phyloP scores from a whole-genome alignment of 2,797 vertebrate genomes.

The Enteromius radiatus region DNA sequence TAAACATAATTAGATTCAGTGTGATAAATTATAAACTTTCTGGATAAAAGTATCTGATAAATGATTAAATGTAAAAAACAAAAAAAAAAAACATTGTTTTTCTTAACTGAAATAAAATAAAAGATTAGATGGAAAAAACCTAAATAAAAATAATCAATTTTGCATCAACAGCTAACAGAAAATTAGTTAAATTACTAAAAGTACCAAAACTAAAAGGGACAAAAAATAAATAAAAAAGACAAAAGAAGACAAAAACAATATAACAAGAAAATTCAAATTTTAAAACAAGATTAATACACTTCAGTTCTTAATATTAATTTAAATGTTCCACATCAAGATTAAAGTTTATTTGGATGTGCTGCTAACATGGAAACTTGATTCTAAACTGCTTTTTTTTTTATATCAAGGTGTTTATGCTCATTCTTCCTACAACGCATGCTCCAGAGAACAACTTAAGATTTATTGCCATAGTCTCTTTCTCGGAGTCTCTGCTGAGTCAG shows the following conservation, averaged over 20 bases:
- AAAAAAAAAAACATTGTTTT: not conserved
- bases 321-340: not conserved
- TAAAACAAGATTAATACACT: not conserved
- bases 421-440: not conserved
- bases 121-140: not conserved
- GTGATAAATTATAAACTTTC: not conserved
- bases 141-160: not conserved
- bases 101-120: not conserved
- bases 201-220: not conserved
- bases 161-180: not conserved
- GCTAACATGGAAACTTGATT: not conserved
- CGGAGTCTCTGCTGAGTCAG: constrained; percentile 40
- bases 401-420: not conserved
- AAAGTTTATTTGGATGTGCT: not conserved
- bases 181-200: not conserved
- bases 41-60: not conserved
- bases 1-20: not conserved
- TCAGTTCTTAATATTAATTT: not conserved
- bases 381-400: not conserved
- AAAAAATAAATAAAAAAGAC: not conserved
- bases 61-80: not conserved
- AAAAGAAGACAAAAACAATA: not conserved
- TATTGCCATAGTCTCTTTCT: constrained; percentile 19
- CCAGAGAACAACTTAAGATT: not conserved
- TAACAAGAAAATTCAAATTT: not conserved